phyloP scores from a whole-genome alignment of 2,113 vertebrate species.

The Hypocryptadius cinnamomeus region DNA sequence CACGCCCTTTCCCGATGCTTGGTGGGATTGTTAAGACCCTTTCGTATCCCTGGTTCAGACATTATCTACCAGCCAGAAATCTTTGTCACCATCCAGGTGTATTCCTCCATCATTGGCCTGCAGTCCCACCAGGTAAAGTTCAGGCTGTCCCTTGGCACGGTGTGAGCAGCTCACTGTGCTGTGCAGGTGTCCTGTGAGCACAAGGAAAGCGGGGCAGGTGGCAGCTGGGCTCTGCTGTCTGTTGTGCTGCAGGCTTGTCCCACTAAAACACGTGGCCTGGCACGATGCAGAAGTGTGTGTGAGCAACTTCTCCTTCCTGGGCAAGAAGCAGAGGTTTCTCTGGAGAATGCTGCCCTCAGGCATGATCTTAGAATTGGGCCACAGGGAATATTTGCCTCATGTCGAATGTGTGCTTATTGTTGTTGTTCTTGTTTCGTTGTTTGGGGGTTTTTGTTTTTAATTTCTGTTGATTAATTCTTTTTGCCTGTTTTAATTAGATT shows the following conservation, averaged over 20 bases:
- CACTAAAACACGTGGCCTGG: background rate
- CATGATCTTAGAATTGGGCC: background rate
- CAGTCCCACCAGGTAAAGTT: constrained; percentile 88
- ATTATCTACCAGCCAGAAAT: constrained; percentile 89
- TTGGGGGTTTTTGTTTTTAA: background rate
- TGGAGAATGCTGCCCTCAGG: background rate
- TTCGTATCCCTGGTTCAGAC: constrained; percentile 88
- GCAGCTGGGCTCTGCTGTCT: background rate
- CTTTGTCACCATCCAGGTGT: constrained; percentile 93
- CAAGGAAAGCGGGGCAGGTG: background rate
- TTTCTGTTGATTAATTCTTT: background rate
- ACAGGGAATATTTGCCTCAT: background rate
- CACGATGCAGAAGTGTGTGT: background rate
- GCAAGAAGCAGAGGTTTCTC: background rate
- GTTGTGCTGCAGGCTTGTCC: background rate
- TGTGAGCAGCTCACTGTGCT: rapidly evolving
- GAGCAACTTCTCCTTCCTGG: background rate
- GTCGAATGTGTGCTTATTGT: rapidly evolving
- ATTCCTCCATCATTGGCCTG: constrained; percentile 93
- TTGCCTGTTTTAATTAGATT: background rate
- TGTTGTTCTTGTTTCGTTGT: background rate
- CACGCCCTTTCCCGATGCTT: constrained; percentile 88
- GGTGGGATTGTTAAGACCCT: constrained; percentile 83
- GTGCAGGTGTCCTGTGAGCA: background rate
- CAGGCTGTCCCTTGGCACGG: rapidly evolving